Conservation (phyloP, 2,113 vertebrate genomes). For the Paramisgurnus dabryanus region DNA sequence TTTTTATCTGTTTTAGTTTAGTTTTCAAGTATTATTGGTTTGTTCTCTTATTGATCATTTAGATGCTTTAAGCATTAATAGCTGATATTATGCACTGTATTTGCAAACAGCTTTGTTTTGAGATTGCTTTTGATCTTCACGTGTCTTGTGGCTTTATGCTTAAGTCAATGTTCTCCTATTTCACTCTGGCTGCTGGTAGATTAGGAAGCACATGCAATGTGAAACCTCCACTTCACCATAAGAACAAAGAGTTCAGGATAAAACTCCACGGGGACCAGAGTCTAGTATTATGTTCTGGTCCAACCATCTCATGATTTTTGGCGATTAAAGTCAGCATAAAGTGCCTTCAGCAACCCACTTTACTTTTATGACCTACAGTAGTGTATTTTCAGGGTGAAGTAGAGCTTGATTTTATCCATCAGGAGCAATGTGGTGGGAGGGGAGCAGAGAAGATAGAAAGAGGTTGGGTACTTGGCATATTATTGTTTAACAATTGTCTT, state of each 20-base stretch:
- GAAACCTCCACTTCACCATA: neutral
- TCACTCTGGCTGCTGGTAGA: neutral
- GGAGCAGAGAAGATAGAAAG: too few species aligned
- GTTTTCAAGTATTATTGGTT: neutral
- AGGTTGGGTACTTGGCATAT: too few species aligned
- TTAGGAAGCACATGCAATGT: slow-evolving; percentile 7
- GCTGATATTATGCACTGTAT: neutral
- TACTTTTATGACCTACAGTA: neutral
- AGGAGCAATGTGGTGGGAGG: too few species aligned
- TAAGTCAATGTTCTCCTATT: neutral
- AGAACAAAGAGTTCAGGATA: neutral
- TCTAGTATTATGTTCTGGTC: neutral
- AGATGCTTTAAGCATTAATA: neutral
- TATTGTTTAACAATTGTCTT: too few species aligned
- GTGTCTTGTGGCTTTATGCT: neutral
- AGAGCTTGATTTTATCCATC: too few species aligned
- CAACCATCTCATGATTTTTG: neutral
- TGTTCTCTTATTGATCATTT: neutral
- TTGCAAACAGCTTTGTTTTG: neutral
- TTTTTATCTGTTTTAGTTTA: neutral
- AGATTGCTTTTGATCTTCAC: neutral
- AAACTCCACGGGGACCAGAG: neutral
- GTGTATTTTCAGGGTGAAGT: too few species aligned
- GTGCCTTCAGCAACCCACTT: neutral
- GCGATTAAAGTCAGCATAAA: neutral